Base-by-base conservation (phyloP, 2,113 vertebrate species). In the Carassius carassius region DNA sequence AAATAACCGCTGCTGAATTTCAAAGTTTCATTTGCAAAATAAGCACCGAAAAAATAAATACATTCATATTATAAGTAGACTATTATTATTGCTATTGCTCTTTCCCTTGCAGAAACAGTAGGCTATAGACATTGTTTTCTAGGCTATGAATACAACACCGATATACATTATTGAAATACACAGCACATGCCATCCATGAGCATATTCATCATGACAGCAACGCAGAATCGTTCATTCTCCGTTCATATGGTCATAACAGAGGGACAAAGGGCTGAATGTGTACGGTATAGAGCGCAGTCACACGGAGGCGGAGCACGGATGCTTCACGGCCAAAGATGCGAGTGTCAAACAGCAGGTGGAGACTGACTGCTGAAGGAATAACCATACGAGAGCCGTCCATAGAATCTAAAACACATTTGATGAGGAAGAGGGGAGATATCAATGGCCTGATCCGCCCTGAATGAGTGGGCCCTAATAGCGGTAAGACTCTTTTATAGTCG, bases 341-440 rank as follows among this genome's bases (percentile, higher is more conserved):
- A 78, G 65, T 65, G 91, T 82, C 85, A 89, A 87, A 69, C 9
- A 89, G 93, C 93, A 94, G 93, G 91, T 92, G 92, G 87, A 88
- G 84, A 86, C 87, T 56, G 85, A 85, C 41, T 73, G 76, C 60
- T 62, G 75, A 41, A 73, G 65, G 77, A 69, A 73, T 54, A 35
- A 77, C 19, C 62, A 83, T 67, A 32, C 21, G 56, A 76, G 67
- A 81, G 56, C 54, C 75, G 67, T 58, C 56, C 81, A 58, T 49
- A 56, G 12, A 23, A 44, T 65, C 29, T 79, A 8, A 62, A 67
- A 35, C 62, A 11, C 14, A 56, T 73, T 72, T 56, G 51, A 86
- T 83, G 60, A 58, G 25, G 37, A 72, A 19, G 29, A 78, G 54
- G 58, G 44, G 47, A 62, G 62, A 67, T 14, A 58, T 11, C 62